Evolutionary conservation across 2,797 vertebrate genomes (phyloP).

Genomic region (Trachops cirrhosus): DNA sequence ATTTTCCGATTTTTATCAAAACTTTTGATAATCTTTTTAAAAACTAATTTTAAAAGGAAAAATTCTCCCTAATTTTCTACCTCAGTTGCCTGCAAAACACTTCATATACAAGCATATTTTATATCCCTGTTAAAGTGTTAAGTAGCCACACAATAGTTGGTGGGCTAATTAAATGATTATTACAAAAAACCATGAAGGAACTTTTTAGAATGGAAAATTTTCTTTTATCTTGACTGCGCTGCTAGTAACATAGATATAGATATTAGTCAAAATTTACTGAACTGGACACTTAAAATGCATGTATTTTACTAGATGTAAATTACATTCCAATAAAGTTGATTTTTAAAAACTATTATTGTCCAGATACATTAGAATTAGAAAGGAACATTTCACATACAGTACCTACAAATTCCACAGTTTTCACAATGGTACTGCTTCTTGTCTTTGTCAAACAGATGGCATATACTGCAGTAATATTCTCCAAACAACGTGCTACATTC

Average conservation of each 20-base stretch:
- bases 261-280: not conserved
- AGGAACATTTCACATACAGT: slow-evolving; percentile 62
- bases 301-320: not conserved
- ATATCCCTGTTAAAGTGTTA: slow-evolving; percentile 29
- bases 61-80: not conserved
- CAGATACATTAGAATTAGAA: not conserved
- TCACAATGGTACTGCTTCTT: slow-evolving; percentile 96
- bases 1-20: not conserved
- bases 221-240: not conserved
- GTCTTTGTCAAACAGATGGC: slow-evolving; percentile 95
- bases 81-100: not conserved
- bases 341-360: slow-evolving; percentile 14
- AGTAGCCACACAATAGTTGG: not conserved
- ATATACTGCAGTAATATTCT: slow-evolving; percentile 94
- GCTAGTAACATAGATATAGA: not conserved
- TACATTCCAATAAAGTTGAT: not conserved
- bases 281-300: not conserved
- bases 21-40: not conserved
- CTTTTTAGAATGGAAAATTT: not conserved
- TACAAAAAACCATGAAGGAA: not conserved
- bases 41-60: slow-evolving; percentile 10
- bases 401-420: slow-evolving; percentile 97
- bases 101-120: not conserved
- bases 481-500: slow-evolving; percentile 90
- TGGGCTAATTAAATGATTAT: slow-evolving; percentile 10